Conservation (phyloP, 2,113 vertebrate species). For the Anguilla rostrata region DNA sequence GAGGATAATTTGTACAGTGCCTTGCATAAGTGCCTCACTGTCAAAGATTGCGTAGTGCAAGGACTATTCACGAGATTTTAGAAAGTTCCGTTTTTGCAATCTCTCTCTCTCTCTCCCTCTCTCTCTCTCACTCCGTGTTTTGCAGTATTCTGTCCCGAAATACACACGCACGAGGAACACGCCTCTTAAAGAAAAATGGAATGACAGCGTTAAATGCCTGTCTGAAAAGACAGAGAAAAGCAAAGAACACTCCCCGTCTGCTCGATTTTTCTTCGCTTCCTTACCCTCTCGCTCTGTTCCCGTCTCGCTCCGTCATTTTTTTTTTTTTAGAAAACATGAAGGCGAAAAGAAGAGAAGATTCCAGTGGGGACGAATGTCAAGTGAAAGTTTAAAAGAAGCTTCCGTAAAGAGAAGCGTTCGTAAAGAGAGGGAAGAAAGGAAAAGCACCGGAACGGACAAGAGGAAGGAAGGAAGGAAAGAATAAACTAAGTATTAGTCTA, state of each 20-base stretch:
- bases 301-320: slow-evolving; percentile 14
- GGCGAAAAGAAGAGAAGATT: slow-evolving; percentile 36
- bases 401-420: slow-evolving; percentile 1
- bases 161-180: slow-evolving; percentile 33
- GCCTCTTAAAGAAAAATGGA: slow-evolving; percentile 30
- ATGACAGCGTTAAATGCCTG: slow-evolving; percentile 36
- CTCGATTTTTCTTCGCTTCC: slow-evolving; percentile 38
- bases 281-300: slow-evolving; percentile 22
- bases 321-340: slow-evolving; percentile 47
- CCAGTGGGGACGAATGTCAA: slow-evolving; percentile 39
- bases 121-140: background rate
- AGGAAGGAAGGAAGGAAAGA: slow-evolving; percentile 45
- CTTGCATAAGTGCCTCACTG: too few species aligned
- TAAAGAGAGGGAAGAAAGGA: slow-evolving; percentile 27
- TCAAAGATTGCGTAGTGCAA: background rate
- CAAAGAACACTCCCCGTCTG: slow-evolving; percentile 42
- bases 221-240: slow-evolving; percentile 30
- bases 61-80: slow-evolving; percentile 8
- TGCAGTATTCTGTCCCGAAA: background rate
- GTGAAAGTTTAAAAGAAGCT: slow-evolving; percentile 46
- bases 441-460: slow-evolving; percentile 24
- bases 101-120: background rate
- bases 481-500: slow-evolving; percentile 27
- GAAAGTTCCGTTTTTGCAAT: slow-evolving; percentile 8
- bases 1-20: too few species aligned